phyloP scores from a whole-genome alignment of 2,113 vertebrate genomes.

The Henicopernis longicauda region DNA sequence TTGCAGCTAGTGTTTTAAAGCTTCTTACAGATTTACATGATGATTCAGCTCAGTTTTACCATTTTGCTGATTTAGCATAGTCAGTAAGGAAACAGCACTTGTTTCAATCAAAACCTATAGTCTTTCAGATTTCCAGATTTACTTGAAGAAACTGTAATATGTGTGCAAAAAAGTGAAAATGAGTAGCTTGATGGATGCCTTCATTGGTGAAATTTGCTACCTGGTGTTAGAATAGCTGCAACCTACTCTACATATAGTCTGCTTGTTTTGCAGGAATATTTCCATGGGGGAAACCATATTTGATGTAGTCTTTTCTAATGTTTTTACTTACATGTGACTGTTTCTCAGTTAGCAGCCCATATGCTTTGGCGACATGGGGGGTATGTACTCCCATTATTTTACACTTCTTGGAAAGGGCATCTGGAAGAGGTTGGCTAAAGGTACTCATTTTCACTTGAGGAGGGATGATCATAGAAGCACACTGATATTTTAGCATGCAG shows the following conservation, averaged over 20 bases:
- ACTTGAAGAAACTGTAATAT: neutral
- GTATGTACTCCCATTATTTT: neutral
- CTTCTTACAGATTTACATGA: conserved; percentile 4
- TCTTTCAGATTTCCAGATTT: conserved; percentile 28
- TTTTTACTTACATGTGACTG: neutral
- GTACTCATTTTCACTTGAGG: neutral
- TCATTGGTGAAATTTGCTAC: conserved; percentile 50
- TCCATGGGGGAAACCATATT: neutral
- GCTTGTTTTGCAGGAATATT: conserved; percentile 36
- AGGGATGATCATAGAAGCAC: neutral
- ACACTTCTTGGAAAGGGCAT: neutral
- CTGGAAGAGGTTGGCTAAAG: neutral
- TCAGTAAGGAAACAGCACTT: conserved; percentile 25
- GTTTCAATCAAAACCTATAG: conserved; percentile 1
- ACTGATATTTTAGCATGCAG: neutral
- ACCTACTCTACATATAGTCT: neutral
- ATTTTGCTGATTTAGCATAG: conserved; percentile 23
- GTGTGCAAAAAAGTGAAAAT: conserved; percentile 15
- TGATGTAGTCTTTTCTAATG: neutral
- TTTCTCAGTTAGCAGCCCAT: neutral
- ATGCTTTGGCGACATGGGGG: neutral
- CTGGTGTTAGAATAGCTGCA: conserved; percentile 14
- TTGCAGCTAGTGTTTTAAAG: conserved; percentile 25
- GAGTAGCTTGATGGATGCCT: conserved; percentile 4
- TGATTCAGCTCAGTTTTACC: conserved; percentile 30